Evolutionary conservation across 2,797 vertebrate species (phyloP).

Genomic region (Morelia viridis): DNA sequence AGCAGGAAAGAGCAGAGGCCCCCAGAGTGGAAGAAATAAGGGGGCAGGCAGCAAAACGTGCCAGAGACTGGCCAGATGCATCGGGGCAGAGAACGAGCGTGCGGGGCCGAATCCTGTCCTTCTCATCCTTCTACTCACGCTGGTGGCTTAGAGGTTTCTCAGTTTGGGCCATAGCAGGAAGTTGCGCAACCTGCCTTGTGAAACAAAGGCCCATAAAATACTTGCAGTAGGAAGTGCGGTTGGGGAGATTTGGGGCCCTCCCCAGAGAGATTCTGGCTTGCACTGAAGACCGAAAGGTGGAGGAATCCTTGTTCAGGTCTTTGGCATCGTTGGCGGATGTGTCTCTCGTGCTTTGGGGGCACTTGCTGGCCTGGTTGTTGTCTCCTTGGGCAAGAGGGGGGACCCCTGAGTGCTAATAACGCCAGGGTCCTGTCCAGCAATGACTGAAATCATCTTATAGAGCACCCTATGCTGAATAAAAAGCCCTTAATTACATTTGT

Average conservation of each 20-base stretch:
- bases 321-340: not conserved
- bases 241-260: not conserved
- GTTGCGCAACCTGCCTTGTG: not conserved
- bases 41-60: not conserved
- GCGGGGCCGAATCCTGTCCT: not conserved
- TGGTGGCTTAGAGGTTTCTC: not conserved
- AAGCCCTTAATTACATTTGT: constrained; percentile 83
- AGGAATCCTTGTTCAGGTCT: not conserved
- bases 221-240: not conserved
- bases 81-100: not conserved
- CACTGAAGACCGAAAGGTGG: too few relatives aligned
- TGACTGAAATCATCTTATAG: constrained; percentile 78
- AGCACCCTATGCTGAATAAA: constrained; percentile 79
- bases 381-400: constrained; percentile 11
- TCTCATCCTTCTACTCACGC: not conserved
- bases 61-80: not conserved
- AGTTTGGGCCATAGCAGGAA: not conserved
- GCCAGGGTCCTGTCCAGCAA: constrained; percentile 60
- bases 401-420: constrained; percentile 31
- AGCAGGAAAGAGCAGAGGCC: too few relatives aligned
- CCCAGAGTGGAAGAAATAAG: not conserved
- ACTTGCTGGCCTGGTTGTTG: not conserved
- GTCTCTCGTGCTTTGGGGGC: too few relatives aligned
- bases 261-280: not conserved
- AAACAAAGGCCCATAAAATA: not conserved